Base-by-base conservation (phyloP, 2,888 invertebrate species). In the Ormyrus thymus region DNA sequence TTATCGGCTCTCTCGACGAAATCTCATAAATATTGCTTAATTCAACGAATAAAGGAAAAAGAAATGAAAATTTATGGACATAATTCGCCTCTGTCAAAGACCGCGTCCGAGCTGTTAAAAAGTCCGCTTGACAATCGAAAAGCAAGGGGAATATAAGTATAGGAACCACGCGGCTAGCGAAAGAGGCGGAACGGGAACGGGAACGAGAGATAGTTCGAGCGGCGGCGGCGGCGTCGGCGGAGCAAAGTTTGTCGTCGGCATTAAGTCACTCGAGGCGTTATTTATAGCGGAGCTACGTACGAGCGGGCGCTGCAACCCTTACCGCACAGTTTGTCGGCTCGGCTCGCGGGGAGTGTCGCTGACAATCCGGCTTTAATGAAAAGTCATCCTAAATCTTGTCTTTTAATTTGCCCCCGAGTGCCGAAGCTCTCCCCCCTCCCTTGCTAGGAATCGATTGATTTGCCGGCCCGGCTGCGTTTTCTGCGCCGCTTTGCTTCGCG, bases 361-460 rank as follows among this genome's bases (percentile, higher is more conserved):
- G 87, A 87, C 87, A 87, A 86, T 86, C 81, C 84, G 83, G 81
- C 84, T 84, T 86, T 87, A 87, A 87, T 87, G 87, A 87, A 87
- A 87, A 86, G 84, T 86, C 86, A 83, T 84, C 85, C 86, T 85
- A 83, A 79, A 78, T 82, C 79, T 81, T 79, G 82, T 81, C 79
- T 81, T 82, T 73, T 78, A 76, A 79, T 81, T 79, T 75, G 77
- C 80, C 29, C 29, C 29, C 29, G 29, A 29, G 29, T 29, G 29
- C 29, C 29, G 29, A 29, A 29, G 29, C 29, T 29, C 29, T n/a
- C 29, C 29, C 3, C 29, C 29, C 29, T 4, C 29, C 29, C 4
- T 29, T 29, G 29, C 29, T 29, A 58, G 58, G 15, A 58, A 58
- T 15, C 13, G 58, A 29, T 29, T 58, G 7, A 7, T 59, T 29